These are phyloP conservation scores for Sula dactylatra DNA, from an alignment of 2,113 vertebrate species.

Conservation along the genomic window DNA sequence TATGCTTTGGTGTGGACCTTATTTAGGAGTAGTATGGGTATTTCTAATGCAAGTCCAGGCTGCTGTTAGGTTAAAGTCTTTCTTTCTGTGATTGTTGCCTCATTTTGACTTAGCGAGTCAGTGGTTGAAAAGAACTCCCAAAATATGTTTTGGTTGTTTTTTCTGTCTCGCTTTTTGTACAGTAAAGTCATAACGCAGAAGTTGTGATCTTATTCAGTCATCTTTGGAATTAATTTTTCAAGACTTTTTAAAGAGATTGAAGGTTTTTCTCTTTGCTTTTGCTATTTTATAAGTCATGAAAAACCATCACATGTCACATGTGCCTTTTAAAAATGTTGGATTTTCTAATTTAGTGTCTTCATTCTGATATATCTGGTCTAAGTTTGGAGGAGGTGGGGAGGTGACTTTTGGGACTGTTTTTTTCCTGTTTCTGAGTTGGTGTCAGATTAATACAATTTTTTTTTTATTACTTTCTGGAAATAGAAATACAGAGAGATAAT, in stretches of 20 bases:
- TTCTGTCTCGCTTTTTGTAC: background rate
- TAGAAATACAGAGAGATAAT: conserved; percentile 12
- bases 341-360: background rate
- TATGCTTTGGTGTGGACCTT: background rate
- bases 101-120: background rate
- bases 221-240: background rate
- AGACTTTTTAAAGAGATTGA: background rate
- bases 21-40: background rate
- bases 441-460: background rate
- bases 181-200: background rate
- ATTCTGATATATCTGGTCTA: background rate
- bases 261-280: background rate
- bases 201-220: background rate
- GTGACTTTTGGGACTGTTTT: background rate
- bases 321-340: background rate
- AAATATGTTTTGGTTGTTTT: background rate
- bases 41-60: background rate
- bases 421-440: background rate
- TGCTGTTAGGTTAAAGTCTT: background rate
- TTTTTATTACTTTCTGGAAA: conserved; percentile 36
- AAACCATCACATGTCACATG: background rate
- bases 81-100: background rate
- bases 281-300: background rate
- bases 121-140: background rate
- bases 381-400: background rate